phyloP scores from a whole-genome alignment of 2,888 invertebrate genomes.

The Patella caerulea region DNA sequence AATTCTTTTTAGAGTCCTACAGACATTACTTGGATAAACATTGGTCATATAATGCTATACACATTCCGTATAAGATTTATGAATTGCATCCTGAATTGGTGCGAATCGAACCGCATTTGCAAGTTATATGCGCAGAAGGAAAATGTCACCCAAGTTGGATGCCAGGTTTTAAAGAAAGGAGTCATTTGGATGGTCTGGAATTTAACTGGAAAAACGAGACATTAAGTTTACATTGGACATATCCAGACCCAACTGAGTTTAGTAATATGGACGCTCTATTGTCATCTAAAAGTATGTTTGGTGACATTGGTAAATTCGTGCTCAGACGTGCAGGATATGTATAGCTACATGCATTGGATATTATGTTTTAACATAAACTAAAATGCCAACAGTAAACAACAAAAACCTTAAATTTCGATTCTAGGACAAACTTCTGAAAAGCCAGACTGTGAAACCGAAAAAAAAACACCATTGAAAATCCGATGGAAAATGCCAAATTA shows the following conservation, averaged over 20 bases:
- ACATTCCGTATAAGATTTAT: constrained; percentile 46
- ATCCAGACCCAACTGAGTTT: constrained; percentile 55
- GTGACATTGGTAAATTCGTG: constrained; percentile 50
- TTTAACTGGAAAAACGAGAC: constrained; percentile 56
- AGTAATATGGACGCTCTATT: constrained; percentile 39
- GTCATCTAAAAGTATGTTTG: constrained; percentile 42
- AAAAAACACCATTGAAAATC: too few relatives aligned
- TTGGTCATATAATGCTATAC: constrained; percentile 43
- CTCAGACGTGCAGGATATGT: constrained; percentile 39
- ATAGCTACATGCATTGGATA: too few relatives aligned
- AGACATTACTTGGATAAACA: constrained; percentile 37
- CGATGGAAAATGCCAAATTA: too few relatives aligned
- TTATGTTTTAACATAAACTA: too few relatives aligned
- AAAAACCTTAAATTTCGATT: too few relatives aligned
- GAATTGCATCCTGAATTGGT: constrained; percentile 56
- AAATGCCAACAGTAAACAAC: too few relatives aligned
- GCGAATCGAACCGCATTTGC: constrained; percentile 51
- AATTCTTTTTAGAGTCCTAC: constrained; percentile 40
- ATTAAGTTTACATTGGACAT: constrained; percentile 62
- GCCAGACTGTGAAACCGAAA: too few relatives aligned
- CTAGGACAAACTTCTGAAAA: too few relatives aligned
- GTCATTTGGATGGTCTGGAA: constrained; percentile 44
- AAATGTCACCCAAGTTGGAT: constrained; percentile 57
- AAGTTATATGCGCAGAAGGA: constrained; percentile 52
- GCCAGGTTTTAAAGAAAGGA: constrained; percentile 49